Base-by-base conservation (phyloP, 2,888 invertebrate genomes). In the Oxytorus armatus region DNA sequence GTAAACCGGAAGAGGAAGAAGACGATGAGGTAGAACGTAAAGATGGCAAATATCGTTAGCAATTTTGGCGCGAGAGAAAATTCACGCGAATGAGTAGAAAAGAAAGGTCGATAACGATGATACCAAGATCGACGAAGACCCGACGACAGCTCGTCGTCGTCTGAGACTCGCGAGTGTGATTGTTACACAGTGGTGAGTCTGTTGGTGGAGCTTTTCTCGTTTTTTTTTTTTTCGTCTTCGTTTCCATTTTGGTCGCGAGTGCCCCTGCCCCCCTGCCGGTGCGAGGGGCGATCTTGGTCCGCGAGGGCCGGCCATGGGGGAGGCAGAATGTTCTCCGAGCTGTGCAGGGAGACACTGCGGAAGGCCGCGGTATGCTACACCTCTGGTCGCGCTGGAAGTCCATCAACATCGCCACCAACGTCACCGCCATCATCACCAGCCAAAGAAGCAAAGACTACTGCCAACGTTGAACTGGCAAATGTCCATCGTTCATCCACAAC, bases 311-410 rank as follows among this genome's bases (percentile, higher is more conserved):
- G 90, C 91, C 92, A 92, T 92, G 92, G 92, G 86, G 88, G 88
- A 89, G 87, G 85, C 88, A 91, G 89, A 85, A 93, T 93, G 93
- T 93, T 93, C 92, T 93, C 93, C 88, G 93, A 93, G 92, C 91
- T 93, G 90, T 93, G 93, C 90, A 92, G 93, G 89, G 93, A 93
- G 92, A 93, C 93, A 83, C 92, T 93, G 88, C 92, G 93, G 86
- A 92, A 93, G 88, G 93, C 93, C 86, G 92, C 93, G 84, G 92
- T 91, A 85, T 91, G 89, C 89, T 91, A 91, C 91, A 91, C 89
- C 89, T 90, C 91, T 87, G 91, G 90, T 86, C 90, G 90, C 83
- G 86, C 90, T 85, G 90, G 86, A 86, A 91, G 90, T 86, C 88
- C 91, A 85, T 88, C 91, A 85, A 89, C 90, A 84, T 90, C 90